Conservation (phyloP, 2,113 vertebrate species). For the Caranx melampygus region DNA sequence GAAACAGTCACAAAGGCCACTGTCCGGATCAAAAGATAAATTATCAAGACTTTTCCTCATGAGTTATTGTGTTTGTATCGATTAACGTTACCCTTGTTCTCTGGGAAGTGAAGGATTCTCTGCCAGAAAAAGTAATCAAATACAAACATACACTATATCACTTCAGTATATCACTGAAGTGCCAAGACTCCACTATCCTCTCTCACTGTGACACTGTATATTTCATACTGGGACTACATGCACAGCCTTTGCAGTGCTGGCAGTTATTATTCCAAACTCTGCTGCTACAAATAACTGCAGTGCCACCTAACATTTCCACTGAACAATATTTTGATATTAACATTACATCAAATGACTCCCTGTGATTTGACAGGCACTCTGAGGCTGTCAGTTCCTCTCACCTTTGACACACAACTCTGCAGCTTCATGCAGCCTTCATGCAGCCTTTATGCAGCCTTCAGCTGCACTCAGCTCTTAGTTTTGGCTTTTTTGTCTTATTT, state of each 20-base stretch:
- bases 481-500: too few relatives aligned
- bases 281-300: not conserved
- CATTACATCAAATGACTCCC: not conserved
- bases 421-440: too few relatives aligned
- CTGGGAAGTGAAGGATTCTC: not conserved
- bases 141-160: not conserved
- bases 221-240: not conserved
- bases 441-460: too few relatives aligned
- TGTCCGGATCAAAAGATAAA: not conserved
- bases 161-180: not conserved
- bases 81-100: not conserved
- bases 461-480: too few relatives aligned
- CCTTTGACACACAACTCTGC: too few relatives aligned
- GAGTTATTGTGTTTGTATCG: not conserved
- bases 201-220: not conserved
- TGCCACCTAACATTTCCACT: not conserved
- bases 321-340: not conserved
- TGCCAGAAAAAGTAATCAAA: not conserved
- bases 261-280: slow-evolving; percentile 8
- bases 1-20: not conserved
- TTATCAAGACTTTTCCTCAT: not conserved
- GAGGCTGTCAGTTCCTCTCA: not conserved
- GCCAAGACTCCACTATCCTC: not conserved
- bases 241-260: not conserved
- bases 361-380: not conserved